Percentiles rank a stretch among this genome's conserved stretches.
Evolutionary conservation across 2,113 vertebrate species (phyloP).

Genomic region (Shinisaurus crocodilurus): DNA sequence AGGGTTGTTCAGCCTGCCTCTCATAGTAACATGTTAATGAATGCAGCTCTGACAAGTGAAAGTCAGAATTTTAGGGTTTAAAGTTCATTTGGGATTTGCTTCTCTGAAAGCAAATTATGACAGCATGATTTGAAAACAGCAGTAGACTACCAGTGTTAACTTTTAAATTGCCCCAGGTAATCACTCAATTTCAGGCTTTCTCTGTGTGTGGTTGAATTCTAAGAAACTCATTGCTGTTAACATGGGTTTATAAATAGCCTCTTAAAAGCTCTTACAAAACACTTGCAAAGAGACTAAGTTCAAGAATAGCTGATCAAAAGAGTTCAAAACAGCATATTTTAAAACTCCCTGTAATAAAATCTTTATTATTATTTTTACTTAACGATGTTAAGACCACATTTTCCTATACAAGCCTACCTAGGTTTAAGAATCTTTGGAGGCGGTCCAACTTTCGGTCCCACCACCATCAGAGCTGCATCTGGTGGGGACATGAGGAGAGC

Average conservation of each 20-base stretch:
- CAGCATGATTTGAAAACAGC: neutral
- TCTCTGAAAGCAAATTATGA: conserved; percentile 12
- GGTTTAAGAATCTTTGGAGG: too few species aligned
- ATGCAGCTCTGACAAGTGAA: neutral
- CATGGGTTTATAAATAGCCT: conserved; percentile 2
- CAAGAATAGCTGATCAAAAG: neutral
- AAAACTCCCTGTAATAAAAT: neutral
- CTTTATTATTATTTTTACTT: neutral
- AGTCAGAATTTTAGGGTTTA: neutral
- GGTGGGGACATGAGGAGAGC: too few species aligned
- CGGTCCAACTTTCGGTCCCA: too few species aligned
- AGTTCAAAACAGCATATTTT: neutral
- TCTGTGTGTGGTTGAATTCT: neutral
- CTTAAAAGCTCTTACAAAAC: neutral
- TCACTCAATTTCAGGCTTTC: neutral
- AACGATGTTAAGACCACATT: neutral
- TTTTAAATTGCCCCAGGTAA: neutral
- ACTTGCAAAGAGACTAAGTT: accelerated
- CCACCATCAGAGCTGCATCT: too few species aligned
- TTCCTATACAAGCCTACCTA: too few species aligned
- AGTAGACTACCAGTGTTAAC: neutral
- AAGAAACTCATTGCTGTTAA: conserved; percentile 14
- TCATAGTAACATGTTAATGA: neutral
- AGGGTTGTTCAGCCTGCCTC: neutral
- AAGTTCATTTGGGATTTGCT: accelerated